Conservation (phyloP, 1,140 invertebrate genomes). For the Callitettix versicolor region DNA sequence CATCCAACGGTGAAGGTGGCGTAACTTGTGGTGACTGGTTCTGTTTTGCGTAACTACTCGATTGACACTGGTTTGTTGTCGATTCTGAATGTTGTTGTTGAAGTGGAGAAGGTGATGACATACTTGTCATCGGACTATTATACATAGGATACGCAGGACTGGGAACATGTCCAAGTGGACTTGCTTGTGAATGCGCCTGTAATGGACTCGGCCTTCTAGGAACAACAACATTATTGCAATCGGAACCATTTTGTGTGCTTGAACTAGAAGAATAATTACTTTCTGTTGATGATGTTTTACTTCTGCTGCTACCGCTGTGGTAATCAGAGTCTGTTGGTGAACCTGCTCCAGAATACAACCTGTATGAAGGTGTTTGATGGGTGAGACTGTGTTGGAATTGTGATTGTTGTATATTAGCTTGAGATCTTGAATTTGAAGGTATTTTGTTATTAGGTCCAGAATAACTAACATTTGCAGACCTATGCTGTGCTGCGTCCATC, state of each 20-base stretch:
- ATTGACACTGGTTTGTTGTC: conserved; percentile 17
- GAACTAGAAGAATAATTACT: conserved; percentile 46
- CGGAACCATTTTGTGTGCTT: conserved; percentile 47
- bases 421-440: conserved; percentile 29
- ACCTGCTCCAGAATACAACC: not conserved
- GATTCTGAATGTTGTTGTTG: conserved; percentile 42
- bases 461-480: conserved; percentile 33
- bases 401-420: conserved; percentile 32
- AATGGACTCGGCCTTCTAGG: conserved; percentile 55
- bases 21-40: conserved; percentile 43
- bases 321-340: conserved; percentile 19
- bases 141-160: conserved; percentile 67
- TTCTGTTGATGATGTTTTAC: conserved; percentile 31
- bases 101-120: conserved; percentile 48
- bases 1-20: conserved; percentile 55
- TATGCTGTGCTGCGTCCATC: conserved; percentile 44
- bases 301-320: conserved; percentile 25
- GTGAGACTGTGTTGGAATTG: conserved; percentile 27
- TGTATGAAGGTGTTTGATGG: conserved; percentile 27
- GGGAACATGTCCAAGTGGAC: conserved; percentile 50
- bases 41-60: conserved; percentile 29
- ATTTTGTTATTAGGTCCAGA: too few relatives aligned
- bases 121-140: conserved; percentile 61
- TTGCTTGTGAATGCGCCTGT: conserved; percentile 51
- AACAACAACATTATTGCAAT: conserved; percentile 48